Conservation (phyloP, 2,113 vertebrate species). For the Ardeotis arabs region DNA sequence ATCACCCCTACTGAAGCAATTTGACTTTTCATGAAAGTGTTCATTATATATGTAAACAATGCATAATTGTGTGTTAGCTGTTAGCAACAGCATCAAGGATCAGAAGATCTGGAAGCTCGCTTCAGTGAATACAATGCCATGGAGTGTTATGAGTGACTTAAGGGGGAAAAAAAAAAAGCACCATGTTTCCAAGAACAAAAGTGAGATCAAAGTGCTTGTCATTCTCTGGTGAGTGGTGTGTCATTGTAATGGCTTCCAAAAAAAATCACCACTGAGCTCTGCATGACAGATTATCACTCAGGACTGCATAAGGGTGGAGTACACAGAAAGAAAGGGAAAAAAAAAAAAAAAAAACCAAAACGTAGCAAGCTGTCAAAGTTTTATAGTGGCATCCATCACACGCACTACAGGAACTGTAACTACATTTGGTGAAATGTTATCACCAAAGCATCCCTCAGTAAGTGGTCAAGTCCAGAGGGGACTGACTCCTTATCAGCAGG, state of each 20-base stretch:
- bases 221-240: not conserved
- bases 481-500: not conserved
- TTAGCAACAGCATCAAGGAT: not conserved
- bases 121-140: not conserved
- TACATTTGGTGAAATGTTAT: not conserved
- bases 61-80: not conserved
- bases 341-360: not conserved
- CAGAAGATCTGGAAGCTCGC: not conserved
- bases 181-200: not conserved
- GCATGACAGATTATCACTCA: not conserved
- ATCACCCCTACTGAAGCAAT: not conserved
- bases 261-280: not conserved
- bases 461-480: not conserved
- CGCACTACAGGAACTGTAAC: not conserved
- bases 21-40: not conserved
- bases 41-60: not conserved
- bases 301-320: not conserved
- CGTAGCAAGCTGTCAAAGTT: not conserved
- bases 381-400: not conserved
- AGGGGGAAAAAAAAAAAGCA: not conserved
- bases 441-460: not conserved
- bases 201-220: constrained; percentile 1
- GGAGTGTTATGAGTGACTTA: not conserved
- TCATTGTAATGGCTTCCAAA: not conserved
- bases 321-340: not conserved